These are phyloP conservation scores for Zaprionus bogoriensis DNA, from an alignment of 2,888 invertebrate species.

Conservation along the genomic window DNA sequence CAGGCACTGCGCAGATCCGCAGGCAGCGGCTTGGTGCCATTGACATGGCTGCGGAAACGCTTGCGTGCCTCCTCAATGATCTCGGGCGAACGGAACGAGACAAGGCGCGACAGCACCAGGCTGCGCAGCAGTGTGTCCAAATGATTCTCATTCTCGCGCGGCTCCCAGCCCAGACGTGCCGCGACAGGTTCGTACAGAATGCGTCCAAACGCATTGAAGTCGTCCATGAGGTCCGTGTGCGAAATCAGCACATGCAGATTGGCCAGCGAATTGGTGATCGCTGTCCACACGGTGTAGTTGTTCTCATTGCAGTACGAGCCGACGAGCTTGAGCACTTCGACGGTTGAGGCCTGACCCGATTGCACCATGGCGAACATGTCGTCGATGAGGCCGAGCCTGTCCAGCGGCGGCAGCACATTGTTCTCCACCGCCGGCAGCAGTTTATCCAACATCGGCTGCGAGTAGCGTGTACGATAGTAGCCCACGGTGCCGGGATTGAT, in stretches of 20 bases:
- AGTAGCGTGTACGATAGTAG: constrained; percentile 94
- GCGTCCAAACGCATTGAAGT: constrained; percentile 89
- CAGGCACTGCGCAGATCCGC: constrained; percentile 95
- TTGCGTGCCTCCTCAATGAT: constrained; percentile 90
- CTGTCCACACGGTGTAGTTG: constrained; percentile 97
- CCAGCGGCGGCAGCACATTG: constrained; percentile 92
- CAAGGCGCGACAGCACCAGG: constrained; percentile 91
- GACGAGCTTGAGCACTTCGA: constrained; percentile 90
- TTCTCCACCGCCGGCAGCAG: constrained; percentile 91
- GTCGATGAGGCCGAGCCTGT: constrained; percentile 94
- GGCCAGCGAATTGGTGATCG: constrained; percentile 90
- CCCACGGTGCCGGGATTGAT: constrained; percentile 94
- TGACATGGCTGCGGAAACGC: constrained; percentile 86
- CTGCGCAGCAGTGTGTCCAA: constrained; percentile 93
- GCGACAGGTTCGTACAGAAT: constrained; percentile 89
- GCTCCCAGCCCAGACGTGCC: constrained; percentile 92
- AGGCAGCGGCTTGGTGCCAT: constrained; percentile 86
- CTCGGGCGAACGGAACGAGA: constrained; percentile 90
- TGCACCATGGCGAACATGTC: constrained; percentile 96
- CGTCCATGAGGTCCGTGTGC: constrained; percentile 89
- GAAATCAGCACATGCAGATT: constrained; percentile 90
- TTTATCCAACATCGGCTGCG: constrained; percentile 88
- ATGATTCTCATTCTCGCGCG: constrained; percentile 91
- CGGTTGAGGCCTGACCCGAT: constrained; percentile 91
- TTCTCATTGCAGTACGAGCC: constrained; percentile 92